Base-by-base conservation (phyloP, 2,797 vertebrate genomes). In the Melanitta fusca region DNA sequence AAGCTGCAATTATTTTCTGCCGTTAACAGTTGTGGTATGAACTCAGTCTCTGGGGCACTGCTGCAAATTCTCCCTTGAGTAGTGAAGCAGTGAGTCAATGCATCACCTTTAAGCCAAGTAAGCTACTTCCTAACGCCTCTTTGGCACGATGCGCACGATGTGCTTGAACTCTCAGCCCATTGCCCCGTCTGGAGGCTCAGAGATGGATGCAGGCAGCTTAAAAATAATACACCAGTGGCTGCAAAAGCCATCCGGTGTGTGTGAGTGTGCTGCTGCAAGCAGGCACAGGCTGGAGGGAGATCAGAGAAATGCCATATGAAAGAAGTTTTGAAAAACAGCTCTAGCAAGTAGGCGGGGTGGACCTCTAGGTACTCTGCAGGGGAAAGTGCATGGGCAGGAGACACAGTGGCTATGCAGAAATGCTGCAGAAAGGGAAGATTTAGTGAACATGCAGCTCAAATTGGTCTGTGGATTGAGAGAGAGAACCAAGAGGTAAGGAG, bases 151-250 rank as follows among this genome's bases (percentile, higher is more conserved):
- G 17, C 8, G 70, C 47, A 25, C 0, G 4, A 4, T 10, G 45
- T 22, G 6, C 34, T 12, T 36, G 57, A 4, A 10, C 17, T 39
- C 39, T 13, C 24, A 18, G 82, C 20, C 18, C 49, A 1, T 1
- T 2, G 3, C 30, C 58, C 65, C 6, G 3, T 1, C 38, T 10
- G 66, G 70, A 25, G 57, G 61, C 45, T 13, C 13, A 28, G 45
- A 10, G 39, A 5, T 2, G 77, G 88, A 13, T 7, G 58, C 1
- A 57, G 13, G 41, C 1, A 3, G 51, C 49, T 54, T 3, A 3
- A 10, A 66, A 18, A 27, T 11, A 0, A 0, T 1, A 13, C 7
- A 9, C 28, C 7, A 4, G 36, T 9, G 75, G 47, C 60, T 45
- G 9, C 21, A 18, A 38, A 25, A 61, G 45, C 38, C 5, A 0